Conservation (phyloP, 1,140 invertebrate genomes). For the Hylaeus volcanicus region DNA sequence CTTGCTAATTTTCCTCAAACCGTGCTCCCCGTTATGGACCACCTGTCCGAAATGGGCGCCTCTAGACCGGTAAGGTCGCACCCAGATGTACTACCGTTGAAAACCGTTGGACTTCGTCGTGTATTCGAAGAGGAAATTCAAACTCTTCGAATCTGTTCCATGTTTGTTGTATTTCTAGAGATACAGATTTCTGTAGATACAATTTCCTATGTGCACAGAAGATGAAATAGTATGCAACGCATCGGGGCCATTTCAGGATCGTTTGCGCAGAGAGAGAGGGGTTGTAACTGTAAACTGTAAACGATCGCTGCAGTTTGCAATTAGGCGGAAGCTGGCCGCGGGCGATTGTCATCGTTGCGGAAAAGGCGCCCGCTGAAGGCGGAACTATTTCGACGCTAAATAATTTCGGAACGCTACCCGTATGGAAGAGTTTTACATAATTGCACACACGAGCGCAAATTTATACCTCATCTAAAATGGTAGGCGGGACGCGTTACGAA, state of each 20-base stretch:
- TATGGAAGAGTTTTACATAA: slow-evolving; percentile 36
- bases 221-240: no score
- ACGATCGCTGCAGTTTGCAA: neutral
- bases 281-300: neutral
- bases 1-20: slow-evolving; percentile 50
- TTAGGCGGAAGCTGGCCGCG: neutral
- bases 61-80: slow-evolving; percentile 28
- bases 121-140: no score
- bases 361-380: neutral
- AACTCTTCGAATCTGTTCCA: no score
- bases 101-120: no score
- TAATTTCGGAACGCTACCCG: slow-evolving; percentile 34
- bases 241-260: no score
- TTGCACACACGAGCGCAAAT: slow-evolving; percentile 42
- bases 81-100: neutral
- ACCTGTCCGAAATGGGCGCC: slow-evolving; percentile 40
- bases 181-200: no score
- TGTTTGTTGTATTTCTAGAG: no score
- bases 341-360: neutral
- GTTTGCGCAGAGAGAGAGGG: no score
- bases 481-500: slow-evolving; percentile 21
- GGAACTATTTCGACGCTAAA: slow-evolving; percentile 46
- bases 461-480: slow-evolving; percentile 14
- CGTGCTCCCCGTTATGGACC: slow-evolving; percentile 37
- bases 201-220: no score